These are phyloP conservation scores for Psittacula derbiana DNA, from an alignment of 2,797 vertebrate genomes.

Conservation along the genomic window DNA sequence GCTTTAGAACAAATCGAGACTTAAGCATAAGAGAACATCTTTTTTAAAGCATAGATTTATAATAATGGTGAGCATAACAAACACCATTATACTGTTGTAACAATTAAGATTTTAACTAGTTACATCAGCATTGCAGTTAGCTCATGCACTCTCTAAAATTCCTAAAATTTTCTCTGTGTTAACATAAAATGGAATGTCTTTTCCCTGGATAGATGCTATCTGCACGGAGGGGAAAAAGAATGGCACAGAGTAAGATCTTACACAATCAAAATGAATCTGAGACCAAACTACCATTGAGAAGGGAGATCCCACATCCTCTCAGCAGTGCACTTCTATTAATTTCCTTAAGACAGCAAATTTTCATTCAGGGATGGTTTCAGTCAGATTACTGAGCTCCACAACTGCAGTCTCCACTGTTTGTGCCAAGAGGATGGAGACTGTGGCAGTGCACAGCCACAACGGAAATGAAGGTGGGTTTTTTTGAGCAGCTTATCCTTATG, in stretches of 20 bases:
- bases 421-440: not conserved
- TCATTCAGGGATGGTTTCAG: not conserved
- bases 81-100: not conserved
- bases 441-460: not conserved
- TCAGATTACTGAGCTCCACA: not conserved
- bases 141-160: not conserved
- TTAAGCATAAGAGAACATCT: not conserved
- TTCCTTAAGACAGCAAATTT: not conserved
- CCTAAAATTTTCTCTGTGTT: not conserved
- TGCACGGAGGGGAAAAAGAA: not conserved
- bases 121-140: not conserved
- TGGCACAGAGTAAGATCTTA: not conserved
- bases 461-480: not conserved
- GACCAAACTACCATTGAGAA: not conserved
- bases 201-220: not conserved
- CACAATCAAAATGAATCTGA: not conserved
- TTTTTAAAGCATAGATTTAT: not conserved
- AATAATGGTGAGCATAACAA: not conserved
- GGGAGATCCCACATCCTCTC: not conserved
- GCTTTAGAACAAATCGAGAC: not conserved
- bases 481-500: not conserved
- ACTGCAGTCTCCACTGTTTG: not conserved
- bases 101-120: not conserved
- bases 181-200: not conserved
- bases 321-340: not conserved